These are phyloP conservation scores for Lamellibrachia satsuma DNA, from an alignment of 2,888 invertebrate species.

Conservation along the genomic window DNA sequence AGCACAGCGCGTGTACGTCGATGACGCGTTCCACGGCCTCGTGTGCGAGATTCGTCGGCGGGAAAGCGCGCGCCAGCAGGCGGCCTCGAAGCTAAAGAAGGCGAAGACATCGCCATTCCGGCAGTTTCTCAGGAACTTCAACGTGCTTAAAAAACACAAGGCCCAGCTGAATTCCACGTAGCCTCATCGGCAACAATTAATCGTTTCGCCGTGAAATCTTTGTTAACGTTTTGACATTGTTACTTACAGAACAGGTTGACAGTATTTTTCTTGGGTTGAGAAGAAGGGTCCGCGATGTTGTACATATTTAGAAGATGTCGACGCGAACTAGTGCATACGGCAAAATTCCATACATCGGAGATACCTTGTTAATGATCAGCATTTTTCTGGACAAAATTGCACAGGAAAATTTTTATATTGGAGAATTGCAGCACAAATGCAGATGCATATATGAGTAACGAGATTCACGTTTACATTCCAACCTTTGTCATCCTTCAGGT, in stretches of 20 bases:
- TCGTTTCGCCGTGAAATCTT: neutral
- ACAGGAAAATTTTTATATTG: too few relatives aligned
- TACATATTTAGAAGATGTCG: neutral
- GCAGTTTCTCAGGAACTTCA: constrained; percentile 17
- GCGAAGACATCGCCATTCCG: constrained; percentile 17
- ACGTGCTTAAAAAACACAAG: neutral
- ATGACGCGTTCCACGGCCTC: constrained; percentile 89
- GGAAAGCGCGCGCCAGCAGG: constrained; percentile 27
- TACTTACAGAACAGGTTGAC: neutral
- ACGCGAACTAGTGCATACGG: neutral
- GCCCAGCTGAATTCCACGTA: neutral
- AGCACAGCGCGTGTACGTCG: constrained; percentile 85
- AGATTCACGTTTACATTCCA: neutral
- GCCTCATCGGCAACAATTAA: neutral
- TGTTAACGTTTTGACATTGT: neutral
- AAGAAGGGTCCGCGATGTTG: neutral
- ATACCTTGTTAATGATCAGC: neutral
- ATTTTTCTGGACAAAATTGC: neutral
- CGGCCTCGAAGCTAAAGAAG: constrained; percentile 22
- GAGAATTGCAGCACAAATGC: too few relatives aligned
- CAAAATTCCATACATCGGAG: neutral
- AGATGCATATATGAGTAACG: neutral
- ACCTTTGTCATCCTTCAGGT: neutral
- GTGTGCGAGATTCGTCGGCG: constrained; percentile 80
- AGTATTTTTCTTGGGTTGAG: neutral